Evolutionary conservation across 1,140 invertebrate genomes (phyloP), one percentile per base, ranked within the genome.

Genomic region (Ceratosolen fusciceps): DNA sequence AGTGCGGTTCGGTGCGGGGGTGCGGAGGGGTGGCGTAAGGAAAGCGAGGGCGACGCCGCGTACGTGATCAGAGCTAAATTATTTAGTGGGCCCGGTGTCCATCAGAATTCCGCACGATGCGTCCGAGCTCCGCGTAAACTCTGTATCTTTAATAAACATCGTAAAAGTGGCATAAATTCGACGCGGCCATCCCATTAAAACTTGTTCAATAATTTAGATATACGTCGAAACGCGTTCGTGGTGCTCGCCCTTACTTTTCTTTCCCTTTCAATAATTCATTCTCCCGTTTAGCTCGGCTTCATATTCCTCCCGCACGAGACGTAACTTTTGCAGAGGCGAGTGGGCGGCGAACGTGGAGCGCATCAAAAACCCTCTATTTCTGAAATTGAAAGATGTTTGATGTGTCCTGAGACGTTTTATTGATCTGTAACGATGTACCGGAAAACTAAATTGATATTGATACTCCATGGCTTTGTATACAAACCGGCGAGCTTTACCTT

Each of bases 201-300:
- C 31, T 49, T 70, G 29, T 24, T 78, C 12, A 72, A 78, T 78
- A 58, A 78, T 78, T 78, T 43, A 60, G 24, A 31, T 12, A 19
- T 7, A 47, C 8, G 2, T 34, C 68, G 47, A 49, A 34, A 54
- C 21, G 29, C n/a, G n/a, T n/a, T 37, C 21, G 31, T n/a, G 43
- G 12, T n/a, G 52, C 0, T 37, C 26, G 12, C 29, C 12, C 39
- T 19, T 1, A 31, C 52, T n/a, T 26, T 77, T 71, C 1, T 37
- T 37, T 39, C 21, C 37, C 16, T 24, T 47, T 78, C 56, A 78
- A 78, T 78, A 60, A 78, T 78, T 72, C 76, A 78, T 21, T 10
- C 26, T 19, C 39, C 34, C 75, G 52, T 54, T 77, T 71, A 47
- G 47, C 34, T 70, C 12, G 34, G 56, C 24, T 62, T 74, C 16